Percentiles rank a stretch among this genome's conserved stretches.
phyloP scores from a whole-genome alignment of 2,797 vertebrate genomes.

The Phyllotis vaccarum region DNA sequence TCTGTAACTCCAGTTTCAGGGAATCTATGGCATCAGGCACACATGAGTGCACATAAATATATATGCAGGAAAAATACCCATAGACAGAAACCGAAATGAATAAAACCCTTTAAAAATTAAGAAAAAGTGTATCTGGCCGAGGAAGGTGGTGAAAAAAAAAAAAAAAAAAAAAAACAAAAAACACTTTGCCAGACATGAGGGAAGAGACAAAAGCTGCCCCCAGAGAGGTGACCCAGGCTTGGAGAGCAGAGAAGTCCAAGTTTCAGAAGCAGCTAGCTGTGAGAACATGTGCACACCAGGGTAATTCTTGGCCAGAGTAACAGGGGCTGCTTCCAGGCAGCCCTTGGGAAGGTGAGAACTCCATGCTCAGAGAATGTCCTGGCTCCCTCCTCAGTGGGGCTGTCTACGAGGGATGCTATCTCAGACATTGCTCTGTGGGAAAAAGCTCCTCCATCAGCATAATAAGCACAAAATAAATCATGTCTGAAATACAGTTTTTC shows the following conservation, averaged over 20 bases:
- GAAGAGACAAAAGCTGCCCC: background rate
- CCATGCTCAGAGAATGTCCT: background rate
- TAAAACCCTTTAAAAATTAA: background rate
- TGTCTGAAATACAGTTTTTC: background rate
- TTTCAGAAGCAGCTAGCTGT: background rate
- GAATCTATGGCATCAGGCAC: background rate
- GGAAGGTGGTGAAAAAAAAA: background rate
- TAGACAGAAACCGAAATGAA: too few relatives aligned
- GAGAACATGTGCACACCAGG: accelerated
- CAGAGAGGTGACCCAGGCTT: accelerated
- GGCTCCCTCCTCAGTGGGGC: background rate
- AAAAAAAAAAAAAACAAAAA: too few relatives aligned
- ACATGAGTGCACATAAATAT: background rate
- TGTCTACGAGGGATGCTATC: background rate
- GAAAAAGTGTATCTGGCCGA: background rate
- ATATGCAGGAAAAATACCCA: too few relatives aligned
- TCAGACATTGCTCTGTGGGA: background rate
- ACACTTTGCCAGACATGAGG: background rate
- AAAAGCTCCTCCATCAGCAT: background rate
- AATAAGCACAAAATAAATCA: background rate
- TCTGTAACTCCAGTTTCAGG: background rate
- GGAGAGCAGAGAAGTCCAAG: background rate
- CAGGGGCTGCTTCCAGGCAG: accelerated
- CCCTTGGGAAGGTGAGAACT: background rate
- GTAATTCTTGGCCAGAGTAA: background rate